A percentile compares a stretch with the other conserved stretches of the same genome.
These are phyloP conservation scores for Dasypolia templi DNA, from an alignment of 2,888 invertebrate species.

Conservation along the genomic window DNA sequence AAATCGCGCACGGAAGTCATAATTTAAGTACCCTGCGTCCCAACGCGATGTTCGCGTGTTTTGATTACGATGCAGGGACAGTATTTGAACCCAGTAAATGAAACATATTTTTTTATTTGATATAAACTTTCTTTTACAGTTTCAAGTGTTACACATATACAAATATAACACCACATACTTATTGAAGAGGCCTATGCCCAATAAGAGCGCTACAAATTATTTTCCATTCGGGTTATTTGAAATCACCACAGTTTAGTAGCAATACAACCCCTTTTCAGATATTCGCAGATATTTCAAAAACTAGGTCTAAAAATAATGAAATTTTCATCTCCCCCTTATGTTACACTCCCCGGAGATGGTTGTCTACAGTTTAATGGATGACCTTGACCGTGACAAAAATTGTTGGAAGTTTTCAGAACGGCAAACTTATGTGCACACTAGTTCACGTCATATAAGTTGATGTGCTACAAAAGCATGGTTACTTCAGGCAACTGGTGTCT, in stretches of 20 bases:
- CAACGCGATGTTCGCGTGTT: neutral
- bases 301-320: too few relatives aligned
- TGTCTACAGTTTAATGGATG: neutral
- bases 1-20: too few relatives aligned
- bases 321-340: neutral
- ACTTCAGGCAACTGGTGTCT: neutral
- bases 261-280: neutral
- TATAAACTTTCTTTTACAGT: slow-evolving; percentile 28
- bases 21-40: neutral
- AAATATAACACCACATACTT: slow-evolving; percentile 16
- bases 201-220: neutral
- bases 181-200: slow-evolving; percentile 13
- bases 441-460: too few relatives aligned
- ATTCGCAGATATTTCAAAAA: neutral
- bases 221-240: neutral
- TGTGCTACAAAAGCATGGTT: neutral
- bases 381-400: neutral
- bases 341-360: neutral
- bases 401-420: neutral
- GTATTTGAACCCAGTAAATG: neutral
- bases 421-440: neutral
- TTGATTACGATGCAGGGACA: neutral
- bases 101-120: slow-evolving; percentile 14
- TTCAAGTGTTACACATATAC: slow-evolving; percentile 10
- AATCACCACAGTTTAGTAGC: neutral